Conservation (phyloP, 2,113 vertebrate genomes). For the Harpagus bidentatus region DNA sequence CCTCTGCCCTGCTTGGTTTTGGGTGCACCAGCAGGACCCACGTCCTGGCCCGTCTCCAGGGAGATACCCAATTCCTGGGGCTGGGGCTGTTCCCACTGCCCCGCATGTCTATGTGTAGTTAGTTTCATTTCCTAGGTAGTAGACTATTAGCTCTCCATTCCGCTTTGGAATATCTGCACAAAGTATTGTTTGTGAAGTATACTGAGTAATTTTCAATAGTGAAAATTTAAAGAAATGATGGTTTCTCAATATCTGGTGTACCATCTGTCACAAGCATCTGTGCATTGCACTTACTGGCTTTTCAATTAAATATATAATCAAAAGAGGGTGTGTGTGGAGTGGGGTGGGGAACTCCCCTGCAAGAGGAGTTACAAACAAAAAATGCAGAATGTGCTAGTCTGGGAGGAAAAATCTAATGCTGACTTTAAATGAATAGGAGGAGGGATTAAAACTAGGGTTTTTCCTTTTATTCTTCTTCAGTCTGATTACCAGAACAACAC, state of each 20-base stretch:
- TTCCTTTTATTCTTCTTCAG: background rate
- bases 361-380: background rate
- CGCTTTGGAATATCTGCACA: background rate
- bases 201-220: background rate
- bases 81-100: background rate
- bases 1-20: background rate
- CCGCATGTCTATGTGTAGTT: rapidly evolving
- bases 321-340: background rate
- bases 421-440: background rate
- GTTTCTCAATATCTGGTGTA: background rate
- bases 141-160: background rate
- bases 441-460: background rate
- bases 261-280: background rate
- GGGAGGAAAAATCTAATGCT: background rate
- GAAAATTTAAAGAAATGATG: background rate
- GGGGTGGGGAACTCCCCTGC: background rate
- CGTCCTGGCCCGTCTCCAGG: rapidly evolving
- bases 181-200: background rate
- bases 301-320: background rate
- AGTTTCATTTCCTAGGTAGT: background rate
- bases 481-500: background rate
- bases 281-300: background rate
- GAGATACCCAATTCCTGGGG: rapidly evolving
- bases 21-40: rapidly evolving
- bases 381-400: background rate